phyloP scores from a whole-genome alignment of 2,888 invertebrate species.

The Lacanobia oleracea region DNA sequence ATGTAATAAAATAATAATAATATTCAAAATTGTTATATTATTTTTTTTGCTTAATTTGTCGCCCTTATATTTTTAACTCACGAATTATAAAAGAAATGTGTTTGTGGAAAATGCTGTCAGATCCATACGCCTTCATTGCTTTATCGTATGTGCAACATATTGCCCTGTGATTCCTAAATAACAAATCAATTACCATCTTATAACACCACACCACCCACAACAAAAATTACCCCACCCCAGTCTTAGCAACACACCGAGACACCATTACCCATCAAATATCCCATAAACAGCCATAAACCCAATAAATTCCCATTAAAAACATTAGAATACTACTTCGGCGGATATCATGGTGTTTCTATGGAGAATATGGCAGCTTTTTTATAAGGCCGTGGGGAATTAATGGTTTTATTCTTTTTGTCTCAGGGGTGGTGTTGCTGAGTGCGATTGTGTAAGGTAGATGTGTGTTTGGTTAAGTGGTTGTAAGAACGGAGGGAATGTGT shows the following conservation, averaged over 20 bases:
- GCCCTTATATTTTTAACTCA: too few relatives aligned
- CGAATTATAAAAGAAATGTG: too few relatives aligned
- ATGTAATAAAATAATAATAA: too few relatives aligned
- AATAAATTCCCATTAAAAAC: constrained; percentile 81
- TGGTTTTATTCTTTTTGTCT: constrained; percentile 24
- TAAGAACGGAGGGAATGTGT: background rate
- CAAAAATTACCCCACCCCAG: constrained; percentile 40
- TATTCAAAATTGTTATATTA: too few relatives aligned
- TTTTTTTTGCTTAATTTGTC: too few relatives aligned
- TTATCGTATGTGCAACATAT: background rate
- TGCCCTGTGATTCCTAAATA: background rate
- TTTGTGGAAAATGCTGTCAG: too few relatives aligned
- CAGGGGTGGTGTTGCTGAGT: background rate
- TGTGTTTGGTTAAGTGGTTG: background rate
- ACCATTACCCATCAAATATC: constrained; percentile 74
- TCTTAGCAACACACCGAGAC: constrained; percentile 52
- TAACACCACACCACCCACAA: constrained; percentile 29
- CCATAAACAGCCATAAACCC: constrained; percentile 78
- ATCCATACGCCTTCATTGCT: background rate
- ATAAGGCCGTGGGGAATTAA: constrained; percentile 44
- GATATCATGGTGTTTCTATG: constrained; percentile 41
- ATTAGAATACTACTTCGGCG: constrained; percentile 71
- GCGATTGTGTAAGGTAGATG: background rate
- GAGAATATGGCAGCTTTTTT: constrained; percentile 56
- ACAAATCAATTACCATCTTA: background rate